Evolutionary conservation across 1,140 invertebrate genomes (phyloP), one percentile per base, ranked within the genome.

Genomic region (Atta colombica): DNA sequence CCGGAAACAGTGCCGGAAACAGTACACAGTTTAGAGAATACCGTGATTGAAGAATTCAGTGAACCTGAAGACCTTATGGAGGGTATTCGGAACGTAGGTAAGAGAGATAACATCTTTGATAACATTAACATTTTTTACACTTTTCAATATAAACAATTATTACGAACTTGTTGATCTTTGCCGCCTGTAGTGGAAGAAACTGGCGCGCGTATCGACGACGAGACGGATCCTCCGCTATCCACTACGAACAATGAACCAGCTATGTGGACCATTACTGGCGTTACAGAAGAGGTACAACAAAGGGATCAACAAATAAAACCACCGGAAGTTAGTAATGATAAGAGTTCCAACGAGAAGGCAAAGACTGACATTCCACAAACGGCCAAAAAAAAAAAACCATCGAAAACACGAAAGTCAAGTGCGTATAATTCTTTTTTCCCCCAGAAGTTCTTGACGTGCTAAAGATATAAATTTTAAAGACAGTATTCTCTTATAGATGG

Each of bases 1-100:
- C 31, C 31, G 31, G 31, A 35, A 35, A 93, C 89, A 69, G 88
- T 93, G 10, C 25, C 91, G 25, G 90, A 92, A 91, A 84, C 93
- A 86, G 88, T 92, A 16, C 93, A 93, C 71, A 91, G 12, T 77
- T 69, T 93, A 90, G 88, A 94, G 88, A 93, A 91, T 85, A 87
- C 88, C 71, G 95, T 94, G 18, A 95, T 96, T 8, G 96, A 96
- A 88, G 97, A 98, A 93, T 98, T 98, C 92, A 98, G 97, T 82
- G 97, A 98, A 90, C 96, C 97, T 0, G 98, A 98, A 94, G 98
- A 98, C 94, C 96, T 98, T 92, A 97, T 98, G 96, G 98, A 97
- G 92, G 98, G 97, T 86, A 97, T 98, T 85, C 96, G 97, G 81
- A 96, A 96, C 90, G 96, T 97, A 58, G 97, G 97, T 95, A 69